These are phyloP conservation scores for Stegodyphus mimosarum DNA, from an alignment of 1,140 invertebrate species.

Conservation along the genomic window DNA sequence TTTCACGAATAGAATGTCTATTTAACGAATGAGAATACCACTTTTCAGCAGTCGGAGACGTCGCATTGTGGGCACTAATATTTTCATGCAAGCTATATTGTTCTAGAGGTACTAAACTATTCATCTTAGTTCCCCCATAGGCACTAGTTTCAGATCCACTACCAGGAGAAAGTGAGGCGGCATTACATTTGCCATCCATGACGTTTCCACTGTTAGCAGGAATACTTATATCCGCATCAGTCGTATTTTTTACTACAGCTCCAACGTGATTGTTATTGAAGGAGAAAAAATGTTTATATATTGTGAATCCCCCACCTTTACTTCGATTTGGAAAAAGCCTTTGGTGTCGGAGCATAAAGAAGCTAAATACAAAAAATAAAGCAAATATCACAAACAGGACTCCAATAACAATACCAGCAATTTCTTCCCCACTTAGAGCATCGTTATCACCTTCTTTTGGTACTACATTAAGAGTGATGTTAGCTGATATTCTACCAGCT, in stretches of 20 bases:
- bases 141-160: conserved; percentile 46
- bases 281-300: conserved; percentile 56
- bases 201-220: conserved; percentile 18
- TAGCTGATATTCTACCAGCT: conserved; percentile 90
- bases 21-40: conserved; percentile 45
- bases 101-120: conserved; percentile 49
- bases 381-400: conserved; percentile 82
- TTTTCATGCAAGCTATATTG: conserved; percentile 50
- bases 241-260: conserved; percentile 33
- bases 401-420: conserved; percentile 85
- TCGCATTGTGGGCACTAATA: conserved; percentile 7
- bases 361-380: conserved; percentile 78
- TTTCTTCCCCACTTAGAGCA: conserved; percentile 84
- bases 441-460: conserved; percentile 77
- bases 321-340: conserved; percentile 53
- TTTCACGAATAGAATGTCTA: conserved; percentile 44
- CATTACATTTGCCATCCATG: conserved; percentile 36
- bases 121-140: conserved; percentile 40
- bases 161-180: conserved; percentile 37
- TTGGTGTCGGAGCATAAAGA: conserved; percentile 60
- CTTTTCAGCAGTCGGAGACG: conserved; percentile 29
- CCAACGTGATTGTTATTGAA: conserved; percentile 56
- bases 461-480: conserved; percentile 85
- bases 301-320: conserved; percentile 39
- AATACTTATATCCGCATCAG: conserved; percentile 34